Conservation (phyloP, 2,797 vertebrate species). For the Characodon lateralis region DNA sequence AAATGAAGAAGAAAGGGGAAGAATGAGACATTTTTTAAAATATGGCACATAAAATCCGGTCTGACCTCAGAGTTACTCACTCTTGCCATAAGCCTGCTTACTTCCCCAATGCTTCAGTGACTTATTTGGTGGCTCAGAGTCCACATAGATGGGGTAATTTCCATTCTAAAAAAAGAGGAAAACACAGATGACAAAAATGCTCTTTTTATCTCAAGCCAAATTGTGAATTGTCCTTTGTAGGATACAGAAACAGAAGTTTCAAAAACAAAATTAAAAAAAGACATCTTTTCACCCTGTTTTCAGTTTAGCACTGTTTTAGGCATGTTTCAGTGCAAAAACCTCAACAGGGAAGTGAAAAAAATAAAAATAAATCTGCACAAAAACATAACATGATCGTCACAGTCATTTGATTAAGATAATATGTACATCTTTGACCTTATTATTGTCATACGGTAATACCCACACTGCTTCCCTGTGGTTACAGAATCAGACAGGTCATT, state of each 20-base stretch:
- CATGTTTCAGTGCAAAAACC: conserved; percentile 63
- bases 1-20: background rate
- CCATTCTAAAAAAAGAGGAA: conserved; percentile 52
- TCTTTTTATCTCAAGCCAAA: conserved; percentile 36
- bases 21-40: conserved; percentile 39
- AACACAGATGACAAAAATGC: conserved; percentile 25
- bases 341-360: conserved; percentile 48
- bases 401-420: conserved; percentile 73
- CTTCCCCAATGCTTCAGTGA: conserved; percentile 51
- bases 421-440: conserved; percentile 76
- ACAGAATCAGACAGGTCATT: background rate
- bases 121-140: conserved; percentile 48
- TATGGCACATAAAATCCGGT: conserved; percentile 65
- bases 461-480: conserved; percentile 30
- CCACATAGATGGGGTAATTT: conserved; percentile 47
- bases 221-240: conserved; percentile 44
- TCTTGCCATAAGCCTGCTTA: conserved; percentile 44
- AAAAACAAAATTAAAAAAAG: conserved; percentile 35
- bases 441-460: conserved; percentile 27
- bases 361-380: conserved; percentile 59
- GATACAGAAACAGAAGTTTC: conserved; percentile 29
- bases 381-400: conserved; percentile 77
- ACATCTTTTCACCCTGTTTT: conserved; percentile 46
- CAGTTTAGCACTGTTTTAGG: conserved; percentile 50
- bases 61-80: conserved; percentile 56